Evolutionary conservation across 2,888 invertebrate genomes (phyloP), one percentile per base, ranked within the genome.

Genomic region (Acanthosoma haemorrhoidale): DNA sequence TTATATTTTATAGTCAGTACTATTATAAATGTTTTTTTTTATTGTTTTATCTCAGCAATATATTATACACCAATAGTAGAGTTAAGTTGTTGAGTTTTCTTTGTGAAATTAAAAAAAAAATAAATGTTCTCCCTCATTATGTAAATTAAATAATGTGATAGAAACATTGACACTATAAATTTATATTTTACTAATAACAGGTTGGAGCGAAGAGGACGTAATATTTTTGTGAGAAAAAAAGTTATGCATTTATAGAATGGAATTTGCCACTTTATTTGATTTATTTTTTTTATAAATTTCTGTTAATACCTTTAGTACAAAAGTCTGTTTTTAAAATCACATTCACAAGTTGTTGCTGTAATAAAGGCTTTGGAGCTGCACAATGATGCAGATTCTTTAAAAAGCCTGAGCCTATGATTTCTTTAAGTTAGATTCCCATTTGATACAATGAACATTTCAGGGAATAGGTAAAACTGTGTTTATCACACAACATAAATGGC

Each of bases 131-230:
- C 63, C 63, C 38, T n/a, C n/a, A 8, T 63, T 41, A 41, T 32
- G 31, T 39, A 63, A 25, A 36, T 36, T 63, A 38, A 63, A 63
- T 63, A 63, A 63, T 67, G 67, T 67, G 67, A 67, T 67, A 67
- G 31, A 66, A 51, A 67, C 43, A 51, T 67, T 39, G 63, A 67
- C 32, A 38, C 51, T 67, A 43, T 32, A 67, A 67, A 67, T 34
- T 32, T 67, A 67, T 67, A 67, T 67, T 67, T 67, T 67, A 67
- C 36, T 67, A 57, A 67, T 31, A 38, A 41, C 63, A 63, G 63
- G 63, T 38, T 38, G 38, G 63, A 63, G 63, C 41, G 39, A 61
- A 63, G 63, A 63, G 63, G 39, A 38, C 39, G 63, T 63, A 41
- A 63, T 63, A 63, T 63, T 63, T 63, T 63, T 63, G 63, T 63